These are phyloP conservation scores for Ectropis crepuscularia DNA, from an alignment of 2,888 invertebrate genomes.

Conservation along the genomic window DNA sequence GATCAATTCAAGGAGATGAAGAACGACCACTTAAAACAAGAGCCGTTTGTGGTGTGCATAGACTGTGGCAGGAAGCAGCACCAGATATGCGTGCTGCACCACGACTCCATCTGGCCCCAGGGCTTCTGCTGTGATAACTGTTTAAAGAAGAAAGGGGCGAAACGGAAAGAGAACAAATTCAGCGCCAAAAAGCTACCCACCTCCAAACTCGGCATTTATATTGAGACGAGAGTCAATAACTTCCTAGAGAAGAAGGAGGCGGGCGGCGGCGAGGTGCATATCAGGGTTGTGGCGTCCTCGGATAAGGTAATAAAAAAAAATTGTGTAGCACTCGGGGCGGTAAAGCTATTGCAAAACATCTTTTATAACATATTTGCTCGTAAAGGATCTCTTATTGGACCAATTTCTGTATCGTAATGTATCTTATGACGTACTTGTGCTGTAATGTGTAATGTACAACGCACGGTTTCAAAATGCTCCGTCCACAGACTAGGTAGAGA, in stretches of 20 bases:
- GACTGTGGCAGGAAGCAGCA: conserved; percentile 99
- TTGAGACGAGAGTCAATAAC: conserved; percentile 98
- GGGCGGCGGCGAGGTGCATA: conserved; percentile 98
- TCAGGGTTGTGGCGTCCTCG: conserved; percentile 98
- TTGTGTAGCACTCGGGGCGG: too few relatives aligned
- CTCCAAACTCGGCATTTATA: conserved; percentile 97
- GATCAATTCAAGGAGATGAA: conserved; percentile 99
- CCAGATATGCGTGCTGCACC: conserved; percentile 98
- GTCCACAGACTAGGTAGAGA: too few relatives aligned
- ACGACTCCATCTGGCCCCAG: conserved; percentile 97
- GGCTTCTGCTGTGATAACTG: conserved; percentile 98
- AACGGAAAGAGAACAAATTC: conserved; percentile 98
- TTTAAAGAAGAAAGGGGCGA: conserved; percentile 94
- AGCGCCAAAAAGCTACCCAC: conserved; percentile 97
- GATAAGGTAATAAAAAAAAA: conserved; percentile 95
- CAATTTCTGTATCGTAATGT: too few relatives aligned
- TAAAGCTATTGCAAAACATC: too few relatives aligned
- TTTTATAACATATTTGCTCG: too few relatives aligned
- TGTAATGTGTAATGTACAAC: too few relatives aligned
- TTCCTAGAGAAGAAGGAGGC: conserved; percentile 99
- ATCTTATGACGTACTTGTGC: too few relatives aligned
- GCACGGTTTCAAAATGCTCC: too few relatives aligned
- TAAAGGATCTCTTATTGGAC: too few relatives aligned
- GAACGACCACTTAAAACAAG: conserved; percentile 98
- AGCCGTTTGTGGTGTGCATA: conserved; percentile 97